phyloP scores from a whole-genome alignment of 2,797 vertebrate genomes.

The Cyprinella venusta region DNA sequence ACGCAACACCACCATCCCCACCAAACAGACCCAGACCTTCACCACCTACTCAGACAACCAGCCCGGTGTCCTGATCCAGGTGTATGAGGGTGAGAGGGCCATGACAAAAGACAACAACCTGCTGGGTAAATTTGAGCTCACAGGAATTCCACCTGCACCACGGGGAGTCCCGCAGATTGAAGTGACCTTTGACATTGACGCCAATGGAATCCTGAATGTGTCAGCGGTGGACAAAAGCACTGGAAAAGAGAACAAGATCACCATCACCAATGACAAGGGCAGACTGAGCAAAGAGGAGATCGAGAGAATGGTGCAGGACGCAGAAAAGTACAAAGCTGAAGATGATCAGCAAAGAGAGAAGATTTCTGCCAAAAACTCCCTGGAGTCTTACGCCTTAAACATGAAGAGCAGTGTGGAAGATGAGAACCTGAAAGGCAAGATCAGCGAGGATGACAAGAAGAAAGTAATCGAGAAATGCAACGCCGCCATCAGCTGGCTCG shows the following conservation, averaged over 20 bases:
- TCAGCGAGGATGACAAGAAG: constrained; percentile 61
- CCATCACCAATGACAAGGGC: constrained; percentile 62
- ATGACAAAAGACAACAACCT: constrained; percentile 61
- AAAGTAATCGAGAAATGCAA: constrained; percentile 57
- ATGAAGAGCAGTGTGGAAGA: constrained; percentile 63
- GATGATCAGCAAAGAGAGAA: constrained; percentile 60
- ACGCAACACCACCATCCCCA: constrained; percentile 61
- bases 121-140: constrained; percentile 59
- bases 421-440: constrained; percentile 56
- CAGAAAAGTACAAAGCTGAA: constrained; percentile 60
- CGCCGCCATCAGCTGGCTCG: constrained; percentile 53
- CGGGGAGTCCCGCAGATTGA: constrained; percentile 63
- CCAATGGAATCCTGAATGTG: constrained; percentile 63
- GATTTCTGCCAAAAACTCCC: constrained; percentile 56
- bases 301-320: constrained; percentile 63
- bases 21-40: constrained; percentile 60
- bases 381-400: constrained; percentile 60
- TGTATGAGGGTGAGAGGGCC: constrained; percentile 55
- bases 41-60: constrained; percentile 61
- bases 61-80: constrained; percentile 61
- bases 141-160: constrained; percentile 60
- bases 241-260: constrained; percentile 63
- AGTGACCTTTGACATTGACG: constrained; percentile 62
- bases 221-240: constrained; percentile 62
- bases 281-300: constrained; percentile 62